Base-by-base conservation (phyloP, 37 sponge, comb jelly and placozoan species). In the Crambe crambe region DNA sequence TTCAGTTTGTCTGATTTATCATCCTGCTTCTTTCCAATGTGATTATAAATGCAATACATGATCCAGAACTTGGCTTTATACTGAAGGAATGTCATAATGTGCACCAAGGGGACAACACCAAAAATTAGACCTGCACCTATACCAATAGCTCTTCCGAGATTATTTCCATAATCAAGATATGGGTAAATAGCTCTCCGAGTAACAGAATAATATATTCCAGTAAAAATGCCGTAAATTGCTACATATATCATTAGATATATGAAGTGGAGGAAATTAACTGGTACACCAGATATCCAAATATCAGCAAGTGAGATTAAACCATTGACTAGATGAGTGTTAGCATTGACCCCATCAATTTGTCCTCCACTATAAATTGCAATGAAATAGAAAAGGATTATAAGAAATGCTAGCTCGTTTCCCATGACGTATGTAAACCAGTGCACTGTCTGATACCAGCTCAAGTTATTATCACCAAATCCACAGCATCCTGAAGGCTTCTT, bases 401-500 rank as follows among this genome's bases (percentile, higher is more conserved):
- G 36, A 0, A 89, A 6, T 23, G 86, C 73, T 20, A 74, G 17
- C 6, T 58, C 43, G 2, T 37, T 25, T 15, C 76, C 84, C 22
- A 89, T 30, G 21, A 40, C 41, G 34, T 66, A 76, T 0, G 83
- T 27, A 17, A 84, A 9, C 94, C 90, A 89, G 20, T 86, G 87
- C 8, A 86, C 36, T 54, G 74, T 80, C 2, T 89, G 85, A 51
- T 87, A 94, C 94, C 94, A 94, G 57, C 31, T 64, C 35, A 58
- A 64, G 35, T 21, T 27, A 25, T 79, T 75, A 22, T 54, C 23
- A 34, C 20, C 67, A 26, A 22, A 29, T 27, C 79, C 74, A 47
- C 86, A 86, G 44, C 86, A 86, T 4, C 80, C 80, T 2, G 30
- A 42, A 18, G 80, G 86, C 38, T 2, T 37, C 2, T 63, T 43